These are phyloP conservation scores for Macrosoma leucophasiata DNA, from an alignment of 2,888 invertebrate genomes.

Conservation along the genomic window DNA sequence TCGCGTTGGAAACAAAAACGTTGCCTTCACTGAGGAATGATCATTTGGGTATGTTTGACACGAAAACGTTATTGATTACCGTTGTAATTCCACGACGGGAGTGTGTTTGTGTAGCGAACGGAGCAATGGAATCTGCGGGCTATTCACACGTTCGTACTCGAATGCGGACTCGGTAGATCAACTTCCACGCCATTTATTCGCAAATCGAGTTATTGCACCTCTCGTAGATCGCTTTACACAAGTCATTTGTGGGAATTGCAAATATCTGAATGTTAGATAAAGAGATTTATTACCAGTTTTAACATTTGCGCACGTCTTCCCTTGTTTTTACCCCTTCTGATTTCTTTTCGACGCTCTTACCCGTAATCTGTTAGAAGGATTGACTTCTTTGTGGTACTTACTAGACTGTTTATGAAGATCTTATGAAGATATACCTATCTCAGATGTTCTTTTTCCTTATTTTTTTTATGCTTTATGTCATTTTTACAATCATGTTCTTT, in stretches of 20 bases:
- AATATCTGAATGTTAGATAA: slow-evolving; percentile 36
- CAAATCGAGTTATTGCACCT: slow-evolving; percentile 72
- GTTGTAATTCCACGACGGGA: background rate
- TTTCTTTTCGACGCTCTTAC: too few species aligned
- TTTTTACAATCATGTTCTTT: too few species aligned
- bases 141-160: slow-evolving; percentile 37
- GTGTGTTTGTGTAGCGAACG: slow-evolving; percentile 23
- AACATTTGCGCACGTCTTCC: slow-evolving; percentile 34
- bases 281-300: slow-evolving; percentile 33
- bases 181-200: slow-evolving; percentile 70
- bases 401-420: too few species aligned
- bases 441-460: too few species aligned
- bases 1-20: slow-evolving; percentile 53
- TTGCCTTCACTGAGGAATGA: slow-evolving; percentile 36
- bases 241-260: slow-evolving; percentile 66
- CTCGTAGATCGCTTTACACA: slow-evolving; percentile 61
- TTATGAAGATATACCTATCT: too few species aligned
- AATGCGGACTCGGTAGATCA: slow-evolving; percentile 54
- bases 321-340: too few species aligned
- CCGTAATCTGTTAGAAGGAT: too few species aligned
- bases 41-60: slow-evolving; percentile 2
- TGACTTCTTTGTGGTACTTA: too few species aligned
- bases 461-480: too few species aligned
- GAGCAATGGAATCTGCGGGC: slow-evolving; percentile 50
- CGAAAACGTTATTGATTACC: slow-evolving; percentile 6